Evolutionary conservation across 2,113 vertebrate species (phyloP), one percentile per base, ranked within the genome.

Genomic region (Lampris megalopsis): DNA sequence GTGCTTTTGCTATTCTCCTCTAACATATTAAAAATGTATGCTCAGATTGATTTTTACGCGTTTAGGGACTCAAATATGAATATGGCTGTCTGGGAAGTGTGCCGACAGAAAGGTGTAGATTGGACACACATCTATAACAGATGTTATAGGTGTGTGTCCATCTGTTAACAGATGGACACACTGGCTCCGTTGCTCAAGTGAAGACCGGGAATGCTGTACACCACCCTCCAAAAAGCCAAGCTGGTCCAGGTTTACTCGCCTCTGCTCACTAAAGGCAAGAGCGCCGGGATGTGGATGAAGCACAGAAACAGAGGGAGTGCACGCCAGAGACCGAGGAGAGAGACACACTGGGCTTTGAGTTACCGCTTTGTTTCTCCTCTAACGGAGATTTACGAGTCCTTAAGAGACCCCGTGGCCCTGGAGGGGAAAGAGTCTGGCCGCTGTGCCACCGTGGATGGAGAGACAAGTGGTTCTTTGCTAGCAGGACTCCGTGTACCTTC

Each of bases 211-310:
- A 86, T 83, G 73, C 71, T 83, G 81, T 24, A 49, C 69, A 24
- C 75, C 63, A 72, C 80, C 83, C 89, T 92, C 84, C 82, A 86
- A 85, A 88, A 88, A 88, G 68, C 76, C 54, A 68, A 80, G 85
- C 74, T 59, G 3, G 54, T 63, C 77, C 61, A 69, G 78, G 82
- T 86, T 82, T 75, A 41, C 63, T 52, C 68, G 36, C 62, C 72
- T 62, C 56, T 37, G 38, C 73, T 85, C 86, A 81, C 81, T 38
- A 45, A 42, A 73, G 91, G 72, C 81, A n/a, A 24, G 62, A 48
- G 9, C 67, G 64, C 64, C 52, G 83, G 62, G 50, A 36, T 7
- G 10, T 80, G 76, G 76, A 42, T 61, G 9, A 47, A 24, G 9
- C 5, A 13, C 75, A 59, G 63, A 79, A 79, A 79, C 42, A 68